Base-by-base conservation (phyloP, 2,888 invertebrate genomes). In the Onthophagus sagittarius region DNA sequence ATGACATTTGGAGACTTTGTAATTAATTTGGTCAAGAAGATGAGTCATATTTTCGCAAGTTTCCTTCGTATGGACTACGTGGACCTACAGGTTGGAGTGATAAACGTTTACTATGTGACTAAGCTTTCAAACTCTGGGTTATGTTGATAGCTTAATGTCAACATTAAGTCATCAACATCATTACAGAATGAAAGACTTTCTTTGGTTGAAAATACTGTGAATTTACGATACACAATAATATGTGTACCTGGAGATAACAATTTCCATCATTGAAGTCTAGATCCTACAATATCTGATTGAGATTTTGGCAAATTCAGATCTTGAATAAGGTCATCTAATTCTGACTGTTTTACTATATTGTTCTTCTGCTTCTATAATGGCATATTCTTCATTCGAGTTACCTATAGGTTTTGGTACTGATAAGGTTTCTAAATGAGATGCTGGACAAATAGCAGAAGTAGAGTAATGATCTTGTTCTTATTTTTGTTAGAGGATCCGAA, bases 401-500 rank as follows among this genome's bases (percentile, higher is more conserved):
- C 53, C 53, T 15, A 13, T 70, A 33, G 53, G 39, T 62, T 15
- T 62, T 70, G 70, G 70, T 70, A 70, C 70, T 53, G 53, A 53
- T 15, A 70, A 39, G 62, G 39, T 39, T 70, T 39, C 62, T 53
- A 53, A 70, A 70, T 70, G 53, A 70, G 39, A 14, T 62, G 13
- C 53, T 53, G 70, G 70, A 62, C 33, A 13, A 70, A 14, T 70
- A 70, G 53, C 70, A 70, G 13, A 70, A 33, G 70, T 69, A 69
- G 69, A 2, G 31, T 69, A 69, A 69, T 69, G 4, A 15, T 69
- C 14, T 65, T 14, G 13, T 65, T 65, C 65, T 65, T 65, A 65
- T 15, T 65, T 65, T 65, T 65, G 65, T 69, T 69, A 23, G 32
- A 23, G 3, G 3, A 23, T 3, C 23, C 23, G 23, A 23, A 23